Evolutionary conservation across 1,140 invertebrate species (phyloP).

Genomic region (Lordiphosa collinella): DNA sequence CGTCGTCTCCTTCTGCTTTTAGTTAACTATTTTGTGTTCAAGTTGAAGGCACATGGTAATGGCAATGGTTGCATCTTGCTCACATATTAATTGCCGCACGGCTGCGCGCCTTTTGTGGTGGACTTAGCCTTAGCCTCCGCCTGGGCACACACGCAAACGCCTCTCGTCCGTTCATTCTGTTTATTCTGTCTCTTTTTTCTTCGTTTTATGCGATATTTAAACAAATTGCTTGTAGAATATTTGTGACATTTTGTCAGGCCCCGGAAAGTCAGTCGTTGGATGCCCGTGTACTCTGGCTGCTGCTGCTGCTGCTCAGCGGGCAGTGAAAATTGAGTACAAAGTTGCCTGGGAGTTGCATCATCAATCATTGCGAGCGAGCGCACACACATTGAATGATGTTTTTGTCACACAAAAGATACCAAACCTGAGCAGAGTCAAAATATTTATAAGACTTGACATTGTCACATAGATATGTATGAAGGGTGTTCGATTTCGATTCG

Average conservation of each 20-base stretch:
- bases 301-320: conserved; percentile 45
- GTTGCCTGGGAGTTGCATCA: conserved; percentile 73
- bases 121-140: conserved; percentile 27
- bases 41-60: conserved; percentile 77
- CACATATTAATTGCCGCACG: conserved; percentile 77
- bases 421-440: conserved; percentile 54
- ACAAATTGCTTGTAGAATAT: conserved; percentile 78
- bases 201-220: conserved; percentile 74
- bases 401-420: conserved; percentile 70
- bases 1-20: conserved; percentile 36
- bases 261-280: conserved; percentile 34
- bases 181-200: conserved; percentile 6
- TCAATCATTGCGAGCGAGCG: conserved; percentile 56
- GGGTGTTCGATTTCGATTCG: conserved; percentile 68
- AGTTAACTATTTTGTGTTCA: conserved; percentile 78
- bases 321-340: conserved; percentile 75
- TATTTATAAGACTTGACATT: conserved; percentile 78
- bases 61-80: conserved; percentile 73
- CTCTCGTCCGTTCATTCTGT: conserved; percentile 29
- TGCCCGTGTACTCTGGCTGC: conserved; percentile 17
- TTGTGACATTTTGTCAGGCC: conserved; percentile 76
- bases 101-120: conserved; percentile 69
- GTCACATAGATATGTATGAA: conserved; percentile 33
- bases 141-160: conserved; percentile 35
- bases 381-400: conserved; percentile 71